These are phyloP conservation scores for Standfussiana lucernea DNA, from an alignment of 2,888 invertebrate genomes.

Conservation along the genomic window DNA sequence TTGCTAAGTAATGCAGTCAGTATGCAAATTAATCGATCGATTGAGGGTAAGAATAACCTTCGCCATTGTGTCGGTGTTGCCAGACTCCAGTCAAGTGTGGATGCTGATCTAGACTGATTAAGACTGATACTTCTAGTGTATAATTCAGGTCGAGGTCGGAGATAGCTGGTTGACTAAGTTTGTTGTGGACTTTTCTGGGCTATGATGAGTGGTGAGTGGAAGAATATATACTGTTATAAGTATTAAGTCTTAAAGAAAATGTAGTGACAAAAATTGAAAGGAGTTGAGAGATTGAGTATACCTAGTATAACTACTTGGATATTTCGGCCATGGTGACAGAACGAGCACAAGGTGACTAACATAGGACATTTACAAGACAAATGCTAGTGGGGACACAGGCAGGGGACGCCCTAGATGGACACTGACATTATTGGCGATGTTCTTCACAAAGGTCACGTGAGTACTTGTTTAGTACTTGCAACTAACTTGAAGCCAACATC, in stretches of 20 bases:
- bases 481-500: neutral
- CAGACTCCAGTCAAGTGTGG: constrained; percentile 43
- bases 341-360: neutral
- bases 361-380: neutral
- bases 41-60: constrained; percentile 51
- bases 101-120: constrained; percentile 35
- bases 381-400: neutral
- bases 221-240: neutral
- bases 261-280: too few species aligned
- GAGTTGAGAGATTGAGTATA: too few species aligned
- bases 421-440: neutral
- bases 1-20: constrained; percentile 26
- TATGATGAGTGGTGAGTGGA: neutral
- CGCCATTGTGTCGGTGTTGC: constrained; percentile 20
- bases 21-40: constrained; percentile 55
- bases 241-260: too few species aligned
- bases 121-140: constrained; percentile 34
- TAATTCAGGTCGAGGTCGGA: constrained; percentile 9
- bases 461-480: neutral
- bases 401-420: neutral
- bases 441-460: neutral
- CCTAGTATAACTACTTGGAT: too few species aligned
- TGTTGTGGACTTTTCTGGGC: too few species aligned
- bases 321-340: neutral
- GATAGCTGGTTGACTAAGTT: neutral